Percentiles rank a stretch among this genome's conserved stretches.
Conservation (phyloP, 1,140 invertebrate genomes). For the Sycobia sp. region DNA sequence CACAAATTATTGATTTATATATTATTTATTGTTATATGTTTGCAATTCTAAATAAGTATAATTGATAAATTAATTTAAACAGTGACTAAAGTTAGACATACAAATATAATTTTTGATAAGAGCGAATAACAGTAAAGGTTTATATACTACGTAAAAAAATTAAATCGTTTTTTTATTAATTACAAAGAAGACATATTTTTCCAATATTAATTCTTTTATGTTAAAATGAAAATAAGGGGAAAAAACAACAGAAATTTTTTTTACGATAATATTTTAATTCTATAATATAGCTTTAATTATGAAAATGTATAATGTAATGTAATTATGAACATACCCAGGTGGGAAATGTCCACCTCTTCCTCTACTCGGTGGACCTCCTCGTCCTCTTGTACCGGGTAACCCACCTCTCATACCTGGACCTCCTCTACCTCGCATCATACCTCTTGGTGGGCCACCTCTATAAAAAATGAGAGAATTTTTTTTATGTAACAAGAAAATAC, state of each 20-base stretch:
- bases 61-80: not conserved
- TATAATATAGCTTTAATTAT: not conserved
- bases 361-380: slow-evolving; percentile 54
- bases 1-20: too few relatives aligned
- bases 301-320: not conserved
- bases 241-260: not conserved
- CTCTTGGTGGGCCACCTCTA: slow-evolving; percentile 56
- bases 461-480: slow-evolving; percentile 12
- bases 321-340: slow-evolving; percentile 45
- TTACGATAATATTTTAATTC: not conserved
- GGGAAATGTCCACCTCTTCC: slow-evolving; percentile 57
- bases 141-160: too few relatives aligned
- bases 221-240: not conserved
- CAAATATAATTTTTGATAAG: too few relatives aligned
- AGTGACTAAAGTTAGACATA: too few relatives aligned
- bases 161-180: too few relatives aligned
- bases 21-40: too few relatives aligned
- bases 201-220: not conserved
- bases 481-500: too few relatives aligned
- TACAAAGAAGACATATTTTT: too few relatives aligned
- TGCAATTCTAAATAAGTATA: slow-evolving; percentile 22
- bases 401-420: slow-evolving; percentile 54
- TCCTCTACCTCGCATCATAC: slow-evolving; percentile 51
- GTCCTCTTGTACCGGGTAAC: slow-evolving; percentile 54
- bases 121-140: too few relatives aligned